Percentiles rank a stretch among this genome's conserved stretches.
Evolutionary conservation across 2,113 vertebrate genomes (phyloP).

Genomic region (Lasiurus cinereus): DNA sequence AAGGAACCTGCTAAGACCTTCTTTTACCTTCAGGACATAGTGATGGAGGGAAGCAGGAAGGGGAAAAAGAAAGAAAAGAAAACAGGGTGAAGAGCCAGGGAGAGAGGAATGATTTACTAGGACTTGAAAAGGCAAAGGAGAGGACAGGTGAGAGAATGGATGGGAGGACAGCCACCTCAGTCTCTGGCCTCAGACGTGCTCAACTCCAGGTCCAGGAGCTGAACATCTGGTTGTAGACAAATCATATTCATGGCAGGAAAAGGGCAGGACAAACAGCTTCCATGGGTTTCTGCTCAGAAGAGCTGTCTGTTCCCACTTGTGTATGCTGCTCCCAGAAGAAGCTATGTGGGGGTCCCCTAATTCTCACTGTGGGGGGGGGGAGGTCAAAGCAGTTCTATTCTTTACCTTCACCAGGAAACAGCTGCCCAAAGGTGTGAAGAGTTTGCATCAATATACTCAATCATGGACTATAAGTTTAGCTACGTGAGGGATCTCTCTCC

Average conservation of each 20-base stretch:
- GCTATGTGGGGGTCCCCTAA: neutral
- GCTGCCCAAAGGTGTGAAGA: neutral
- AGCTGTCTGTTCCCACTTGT: too few species aligned
- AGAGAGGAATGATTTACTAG: neutral
- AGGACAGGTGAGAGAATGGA: neutral
- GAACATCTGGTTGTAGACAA: neutral
- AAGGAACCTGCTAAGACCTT: neutral
- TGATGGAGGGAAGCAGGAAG: neutral
- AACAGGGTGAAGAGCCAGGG: neutral
- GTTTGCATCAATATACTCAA: neutral
- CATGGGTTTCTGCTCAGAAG: neutral
- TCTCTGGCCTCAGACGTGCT: neutral
- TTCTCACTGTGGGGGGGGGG: neutral
- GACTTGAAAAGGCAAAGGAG: neutral
- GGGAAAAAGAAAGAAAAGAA: neutral
- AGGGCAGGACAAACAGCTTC: too few species aligned
- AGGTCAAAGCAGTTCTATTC: neutral
- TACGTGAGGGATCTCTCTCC: neutral
- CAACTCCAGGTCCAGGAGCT: rapidly evolving
- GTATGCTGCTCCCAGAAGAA: neutral
- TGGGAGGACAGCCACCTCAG: neutral
- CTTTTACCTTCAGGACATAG: neutral
- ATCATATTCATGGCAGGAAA: neutral
- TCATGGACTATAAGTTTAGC: neutral
- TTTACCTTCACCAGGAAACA: neutral